phyloP scores from a whole-genome alignment of 2,888 invertebrate species.

The Melanostoma scalare region DNA sequence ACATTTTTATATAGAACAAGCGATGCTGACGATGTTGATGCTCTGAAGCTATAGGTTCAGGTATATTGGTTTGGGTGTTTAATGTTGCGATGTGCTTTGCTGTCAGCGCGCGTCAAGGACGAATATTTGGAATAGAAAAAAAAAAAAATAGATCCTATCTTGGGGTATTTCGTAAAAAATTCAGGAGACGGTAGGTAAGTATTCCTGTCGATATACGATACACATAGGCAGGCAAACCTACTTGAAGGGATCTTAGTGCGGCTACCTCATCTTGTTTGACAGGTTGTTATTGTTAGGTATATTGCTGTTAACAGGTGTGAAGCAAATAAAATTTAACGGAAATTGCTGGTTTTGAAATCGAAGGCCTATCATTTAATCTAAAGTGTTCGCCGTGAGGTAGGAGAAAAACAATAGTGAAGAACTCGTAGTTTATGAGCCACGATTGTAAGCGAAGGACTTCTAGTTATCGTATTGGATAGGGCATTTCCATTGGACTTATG shows the following conservation, averaged over 20 bases:
- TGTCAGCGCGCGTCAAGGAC: slow-evolving; percentile 63
- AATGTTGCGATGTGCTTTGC: slow-evolving; percentile 58
- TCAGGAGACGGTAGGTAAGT: slow-evolving; percentile 31
- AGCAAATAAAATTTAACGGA: slow-evolving; percentile 27
- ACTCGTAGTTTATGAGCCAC: no score
- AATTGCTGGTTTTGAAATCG: slow-evolving; percentile 10
- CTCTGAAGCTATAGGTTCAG: neutral
- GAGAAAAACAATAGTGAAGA: no score
- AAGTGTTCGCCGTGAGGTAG: no score
- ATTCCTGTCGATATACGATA: neutral
- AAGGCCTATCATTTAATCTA: slow-evolving; percentile 10
- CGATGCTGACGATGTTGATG: neutral
- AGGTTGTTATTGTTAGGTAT: slow-evolving; percentile 57
- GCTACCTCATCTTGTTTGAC: slow-evolving; percentile 47
- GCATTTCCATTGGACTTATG: no score
- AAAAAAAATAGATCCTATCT: slow-evolving; percentile 20
- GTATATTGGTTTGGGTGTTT: slow-evolving; percentile 48
- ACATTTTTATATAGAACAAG: neutral
- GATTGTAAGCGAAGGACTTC: no score
- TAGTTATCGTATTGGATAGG: no score
- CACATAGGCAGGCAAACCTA: neutral
- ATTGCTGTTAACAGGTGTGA: slow-evolving; percentile 55
- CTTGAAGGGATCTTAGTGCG: slow-evolving; percentile 32
- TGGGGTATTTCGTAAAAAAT: slow-evolving; percentile 54
- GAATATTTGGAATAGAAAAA: slow-evolving; percentile 19